Conservation (phyloP, 2,888 invertebrate species). For the Caenorhabditis doughertyi region DNA sequence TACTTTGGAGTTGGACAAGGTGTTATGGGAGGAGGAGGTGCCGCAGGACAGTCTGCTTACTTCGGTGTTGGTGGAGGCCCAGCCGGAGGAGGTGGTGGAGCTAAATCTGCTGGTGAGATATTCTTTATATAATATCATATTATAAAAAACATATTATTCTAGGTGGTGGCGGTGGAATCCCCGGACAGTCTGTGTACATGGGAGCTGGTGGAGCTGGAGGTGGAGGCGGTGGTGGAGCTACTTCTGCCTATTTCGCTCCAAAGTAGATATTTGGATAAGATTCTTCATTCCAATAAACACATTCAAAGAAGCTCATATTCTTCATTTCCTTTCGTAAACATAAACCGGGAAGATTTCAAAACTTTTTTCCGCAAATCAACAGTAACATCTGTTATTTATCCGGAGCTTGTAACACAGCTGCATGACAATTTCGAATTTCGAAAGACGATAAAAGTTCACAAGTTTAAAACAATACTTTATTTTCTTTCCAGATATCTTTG, state of each 20-base stretch:
- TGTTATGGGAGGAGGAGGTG: conserved; percentile 51
- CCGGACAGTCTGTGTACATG: conserved; percentile 64
- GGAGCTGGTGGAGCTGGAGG: conserved; percentile 67
- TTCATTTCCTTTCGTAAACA: no score
- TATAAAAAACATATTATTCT: neutral
- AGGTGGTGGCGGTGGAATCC: conserved; percentile 61
- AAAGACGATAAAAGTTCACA: no score
- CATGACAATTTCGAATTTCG: no score
- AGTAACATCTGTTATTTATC: no score
- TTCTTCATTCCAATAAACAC: neutral
- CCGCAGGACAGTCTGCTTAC: conserved; percentile 54
- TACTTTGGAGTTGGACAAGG: conserved; percentile 64
- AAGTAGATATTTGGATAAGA: conserved; percentile 44
- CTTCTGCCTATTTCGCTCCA: conserved; percentile 74
- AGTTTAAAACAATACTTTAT: no score
- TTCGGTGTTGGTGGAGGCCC: conserved; percentile 71
- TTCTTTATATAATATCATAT: neutral
- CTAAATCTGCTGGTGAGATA: conserved; percentile 23
- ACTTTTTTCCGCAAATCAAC: no score
- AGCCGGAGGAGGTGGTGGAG: conserved; percentile 20
- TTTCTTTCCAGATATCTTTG: neutral
- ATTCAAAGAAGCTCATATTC: no score
- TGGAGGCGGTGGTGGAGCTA: conserved; percentile 66
- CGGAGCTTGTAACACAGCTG: no score
- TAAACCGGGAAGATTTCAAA: no score